Evolutionary conservation across 2,888 invertebrate genomes (phyloP).

Genomic region (Tetheella fluctuosa): DNA sequence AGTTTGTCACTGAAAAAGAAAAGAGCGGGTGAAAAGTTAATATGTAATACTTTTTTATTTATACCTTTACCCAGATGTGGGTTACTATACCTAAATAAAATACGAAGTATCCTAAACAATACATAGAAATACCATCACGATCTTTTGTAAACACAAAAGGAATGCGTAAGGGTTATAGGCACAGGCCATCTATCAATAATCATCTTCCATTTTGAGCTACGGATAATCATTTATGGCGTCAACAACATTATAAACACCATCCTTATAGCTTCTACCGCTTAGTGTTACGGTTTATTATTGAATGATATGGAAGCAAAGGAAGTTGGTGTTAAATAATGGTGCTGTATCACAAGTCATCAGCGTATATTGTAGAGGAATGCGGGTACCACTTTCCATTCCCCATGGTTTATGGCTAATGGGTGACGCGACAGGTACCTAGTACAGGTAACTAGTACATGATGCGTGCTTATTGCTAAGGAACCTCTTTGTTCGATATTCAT

Average conservation of each 20-base stretch:
- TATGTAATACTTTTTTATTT: no score
- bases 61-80: no score
- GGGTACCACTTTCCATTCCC: conserved; percentile 52
- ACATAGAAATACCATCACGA: neutral
- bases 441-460: no score
- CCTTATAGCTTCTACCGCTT: neutral
- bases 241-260: neutral
- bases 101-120: neutral
- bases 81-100: no score
- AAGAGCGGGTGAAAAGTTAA: no score
- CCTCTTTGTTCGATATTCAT: no score
- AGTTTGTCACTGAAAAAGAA: no score
- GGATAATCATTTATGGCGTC: neutral
- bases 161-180: neutral
- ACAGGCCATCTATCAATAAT: conserved; percentile 1
- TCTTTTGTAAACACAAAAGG: neutral
- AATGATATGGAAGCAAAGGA: neutral
- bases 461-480: neutral
- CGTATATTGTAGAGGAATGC: conserved; percentile 38
- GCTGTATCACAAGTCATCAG: conserved; percentile 4
- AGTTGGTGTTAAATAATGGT: neutral
- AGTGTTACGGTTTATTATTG: neutral
- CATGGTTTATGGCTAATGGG: conserved; percentile 13
- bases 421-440: neutral
- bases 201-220: neutral